Base-by-base conservation (phyloP, 2,888 invertebrate species). In the Parapristionchus giblindavisi region DNA sequence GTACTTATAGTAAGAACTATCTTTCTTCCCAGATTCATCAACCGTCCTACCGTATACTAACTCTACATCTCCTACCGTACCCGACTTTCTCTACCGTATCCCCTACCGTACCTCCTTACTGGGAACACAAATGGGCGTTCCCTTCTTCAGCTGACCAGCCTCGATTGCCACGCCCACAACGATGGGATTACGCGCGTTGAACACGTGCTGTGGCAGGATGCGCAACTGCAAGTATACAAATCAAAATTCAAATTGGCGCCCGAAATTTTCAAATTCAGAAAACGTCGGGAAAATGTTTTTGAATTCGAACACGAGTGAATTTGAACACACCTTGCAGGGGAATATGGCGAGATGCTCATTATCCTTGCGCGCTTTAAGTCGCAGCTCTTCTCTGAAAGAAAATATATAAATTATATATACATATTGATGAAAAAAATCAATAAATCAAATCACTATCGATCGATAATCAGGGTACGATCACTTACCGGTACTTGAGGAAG, bases 101-200 rank as follows among this genome's bases (percentile, higher is more conserved):
- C 32, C 24, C 61, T 11, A 66, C 29, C 75, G 63, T 66, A 80
- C 81, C n/a, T 96, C 96, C 92, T 95, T 93, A 88, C 92, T 93
- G 76, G 97, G 97, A 72, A 99, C 98, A 90, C 98, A 98, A 72
- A 99, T 92, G 0, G 98, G 98, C 0, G 98, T 98, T 75, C 99
- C 99, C 86, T 95, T 94, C 89, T 94, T 96, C 60, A 99, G 91
- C 77, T 96, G 92, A 54, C 99, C 99, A 34, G 94, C 95, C 88
- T 99, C 98, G 0, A 99, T 92, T 90, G 93, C 93, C 1, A 99
- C 94, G 58, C 99, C 99, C 86, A 94, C 92, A 32, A 99, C 95
- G 89, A 99, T 99, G 11, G 99, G 99, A 90, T 99, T 97, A 77
- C 99, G 63, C 11, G 95, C 94, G 90, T 99, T 99, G 92, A 99